Base-by-base conservation (phyloP, 2,113 vertebrate species). In the Orthochromis indermauri region DNA sequence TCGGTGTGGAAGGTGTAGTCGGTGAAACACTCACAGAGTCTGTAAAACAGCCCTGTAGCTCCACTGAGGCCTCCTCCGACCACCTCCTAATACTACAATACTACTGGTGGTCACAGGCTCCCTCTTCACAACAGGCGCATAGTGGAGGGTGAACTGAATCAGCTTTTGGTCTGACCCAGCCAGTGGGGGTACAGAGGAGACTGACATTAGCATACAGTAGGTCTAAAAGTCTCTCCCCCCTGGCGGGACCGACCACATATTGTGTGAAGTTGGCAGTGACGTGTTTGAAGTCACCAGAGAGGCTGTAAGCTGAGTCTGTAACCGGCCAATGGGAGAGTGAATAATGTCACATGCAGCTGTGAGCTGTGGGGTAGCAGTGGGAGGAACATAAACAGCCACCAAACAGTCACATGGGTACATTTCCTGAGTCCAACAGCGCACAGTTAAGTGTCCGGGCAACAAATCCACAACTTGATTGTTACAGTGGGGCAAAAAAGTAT, bases 61-160 rank as follows among this genome's bases (percentile, higher is more conserved):
- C 5, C 8, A 3, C 57, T 61, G 26, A 31, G 57, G 26, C 8
- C 57, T 17, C 57, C 14, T 6, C 57, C 2, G 0, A 31, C 26
- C 57, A 0, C 57, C 57, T 61, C 26, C 57, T 61, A 61, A 4
- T 10, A 33, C 28, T 31, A 19, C 28, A 61, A 4, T 10, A 33
- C 28, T 31, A 19, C 28, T 31, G 14, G 57, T 61, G 57, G 28
- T 61, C 14, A 61, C 57, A 17, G 28, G 14, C 16, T 3, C 57
- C 57, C 14, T 61, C 57, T 10, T 61, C 28, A 19, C 28, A 61
- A 61, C 13, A 33, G 28, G 16, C 9, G 9, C 57, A 19, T 33
- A 28, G 24, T 57, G 28, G 57, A 61, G 14, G 0, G 57, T 33
- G 28, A 61, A 61, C 28, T 33, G 16, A 54, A 10, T 61, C 57